phyloP scores from a whole-genome alignment of 2,888 invertebrate species.

The Dicycla oo region DNA sequence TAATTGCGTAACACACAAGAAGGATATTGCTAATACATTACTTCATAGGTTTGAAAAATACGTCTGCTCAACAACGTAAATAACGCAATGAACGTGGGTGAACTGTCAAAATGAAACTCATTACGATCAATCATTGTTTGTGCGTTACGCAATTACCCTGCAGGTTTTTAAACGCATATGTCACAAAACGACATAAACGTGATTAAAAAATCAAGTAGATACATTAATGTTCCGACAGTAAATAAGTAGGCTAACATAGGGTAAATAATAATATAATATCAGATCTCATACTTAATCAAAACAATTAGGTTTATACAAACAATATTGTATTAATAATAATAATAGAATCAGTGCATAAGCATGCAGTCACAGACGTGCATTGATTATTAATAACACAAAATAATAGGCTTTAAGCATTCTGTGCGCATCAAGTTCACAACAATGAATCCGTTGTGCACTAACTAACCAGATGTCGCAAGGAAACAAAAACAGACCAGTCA shows the following conservation, averaged over 20 bases:
- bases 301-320: neutral
- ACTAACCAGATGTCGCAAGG: neutral
- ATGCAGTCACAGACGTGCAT: neutral
- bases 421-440: neutral
- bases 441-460: slow-evolving; percentile 1
- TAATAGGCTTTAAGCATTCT: slow-evolving; percentile 1
- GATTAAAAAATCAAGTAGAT: neutral
- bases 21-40: too few species aligned
- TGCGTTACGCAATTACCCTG: too few species aligned
- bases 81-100: too few species aligned
- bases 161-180: too few species aligned
- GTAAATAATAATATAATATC: slow-evolving; percentile 19
- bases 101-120: too few species aligned
- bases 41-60: too few species aligned
- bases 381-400: slow-evolving; percentile 15
- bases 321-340: slow-evolving; percentile 8
- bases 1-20: too few species aligned
- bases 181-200: neutral
- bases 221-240: neutral
- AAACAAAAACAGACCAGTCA: neutral
- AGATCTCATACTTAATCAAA: slow-evolving; percentile 19
- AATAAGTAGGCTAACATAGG: neutral
- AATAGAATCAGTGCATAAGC: neutral
- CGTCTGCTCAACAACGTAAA: too few species aligned
- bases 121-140: too few species aligned